Conservation (phyloP, 2,113 vertebrate species). For the Xiphias gladius region DNA sequence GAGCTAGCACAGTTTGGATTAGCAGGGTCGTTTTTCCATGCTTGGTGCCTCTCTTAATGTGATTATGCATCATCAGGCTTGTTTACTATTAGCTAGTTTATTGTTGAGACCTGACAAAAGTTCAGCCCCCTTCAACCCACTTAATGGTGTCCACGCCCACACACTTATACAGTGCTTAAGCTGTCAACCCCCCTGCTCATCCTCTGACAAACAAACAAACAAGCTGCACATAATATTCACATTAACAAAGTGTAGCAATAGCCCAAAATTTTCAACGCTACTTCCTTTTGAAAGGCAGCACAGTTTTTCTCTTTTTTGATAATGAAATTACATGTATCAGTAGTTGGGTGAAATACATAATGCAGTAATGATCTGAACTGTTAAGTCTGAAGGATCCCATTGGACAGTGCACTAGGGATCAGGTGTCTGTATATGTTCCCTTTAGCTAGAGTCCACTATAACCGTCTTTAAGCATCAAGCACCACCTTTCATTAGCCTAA, state of each 20-base stretch:
- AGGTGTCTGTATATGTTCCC: slow-evolving; percentile 50
- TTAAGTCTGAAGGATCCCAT: slow-evolving; percentile 14
- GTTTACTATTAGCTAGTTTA: slow-evolving; percentile 89
- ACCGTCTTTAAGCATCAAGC: slow-evolving; percentile 66
- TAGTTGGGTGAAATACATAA: neutral
- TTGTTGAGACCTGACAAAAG: slow-evolving; percentile 83
- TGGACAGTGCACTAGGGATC: slow-evolving; percentile 25
- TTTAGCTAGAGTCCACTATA: slow-evolving; percentile 48
- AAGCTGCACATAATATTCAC: slow-evolving; percentile 44
- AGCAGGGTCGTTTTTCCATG: slow-evolving; percentile 88
- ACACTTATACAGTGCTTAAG: slow-evolving; percentile 71
- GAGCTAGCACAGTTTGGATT: slow-evolving; percentile 86
- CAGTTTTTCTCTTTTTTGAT: neutral
- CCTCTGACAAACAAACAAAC: slow-evolving; percentile 54
- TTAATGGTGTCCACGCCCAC: slow-evolving; percentile 75
- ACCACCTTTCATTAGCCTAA: slow-evolving; percentile 76
- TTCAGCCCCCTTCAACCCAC: slow-evolving; percentile 80
- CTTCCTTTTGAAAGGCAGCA: slow-evolving; percentile 6
- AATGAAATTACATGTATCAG: slow-evolving; percentile 2
- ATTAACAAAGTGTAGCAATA: slow-evolving; percentile 6
- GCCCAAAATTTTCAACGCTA: neutral
- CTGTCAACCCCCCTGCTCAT: slow-evolving; percentile 53
- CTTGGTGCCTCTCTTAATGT: slow-evolving; percentile 90
- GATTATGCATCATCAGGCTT: slow-evolving; percentile 95
- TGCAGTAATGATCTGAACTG: neutral